A percentile compares a stretch with the other conserved stretches of the same genome.
These are phyloP conservation scores for Tipula unca DNA, from an alignment of 2,888 invertebrate species.

Conservation along the genomic window DNA sequence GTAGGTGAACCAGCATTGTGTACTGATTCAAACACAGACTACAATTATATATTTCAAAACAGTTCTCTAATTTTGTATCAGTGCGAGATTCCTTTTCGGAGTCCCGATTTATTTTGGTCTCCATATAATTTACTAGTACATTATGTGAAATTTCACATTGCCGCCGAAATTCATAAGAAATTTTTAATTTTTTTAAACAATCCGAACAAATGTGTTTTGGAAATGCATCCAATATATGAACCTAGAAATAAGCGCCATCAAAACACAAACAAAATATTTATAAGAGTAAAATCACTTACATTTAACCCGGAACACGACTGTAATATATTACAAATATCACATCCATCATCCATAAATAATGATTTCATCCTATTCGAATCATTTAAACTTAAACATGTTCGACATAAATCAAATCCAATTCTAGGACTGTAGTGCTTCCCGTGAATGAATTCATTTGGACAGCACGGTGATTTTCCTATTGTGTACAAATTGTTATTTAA, in stretches of 20 bases:
- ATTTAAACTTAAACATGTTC: conserved; percentile 36
- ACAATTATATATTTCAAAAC: no score
- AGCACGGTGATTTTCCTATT: no score
- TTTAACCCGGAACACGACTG: conserved; percentile 35
- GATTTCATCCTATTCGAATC: conserved; percentile 20
- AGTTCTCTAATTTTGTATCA: no score
- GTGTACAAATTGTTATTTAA: no score
- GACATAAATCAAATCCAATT: conserved; percentile 35
- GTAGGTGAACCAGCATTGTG: no score
- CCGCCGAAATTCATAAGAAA: conserved; percentile 36
- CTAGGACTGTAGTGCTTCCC: no score
- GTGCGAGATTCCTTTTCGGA: no score
- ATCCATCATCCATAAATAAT: conserved; percentile 25
- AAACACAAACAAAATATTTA: not conserved
- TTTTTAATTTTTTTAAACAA: conserved; percentile 34
- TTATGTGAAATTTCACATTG: conserved; percentile 35
- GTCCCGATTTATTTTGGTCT: not conserved
- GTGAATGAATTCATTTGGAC: no score
- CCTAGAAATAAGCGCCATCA: conserved; percentile 28
- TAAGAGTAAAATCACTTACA: conserved; percentile 25
- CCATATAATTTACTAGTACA: conserved; percentile 22
- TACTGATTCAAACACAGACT: no score
- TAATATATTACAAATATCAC: conserved; percentile 29
- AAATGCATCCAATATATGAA: conserved; percentile 39
- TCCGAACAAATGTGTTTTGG: conserved; percentile 37